phyloP scores from a whole-genome alignment of 1,140 invertebrate genomes.

The Myzus persicae region DNA sequence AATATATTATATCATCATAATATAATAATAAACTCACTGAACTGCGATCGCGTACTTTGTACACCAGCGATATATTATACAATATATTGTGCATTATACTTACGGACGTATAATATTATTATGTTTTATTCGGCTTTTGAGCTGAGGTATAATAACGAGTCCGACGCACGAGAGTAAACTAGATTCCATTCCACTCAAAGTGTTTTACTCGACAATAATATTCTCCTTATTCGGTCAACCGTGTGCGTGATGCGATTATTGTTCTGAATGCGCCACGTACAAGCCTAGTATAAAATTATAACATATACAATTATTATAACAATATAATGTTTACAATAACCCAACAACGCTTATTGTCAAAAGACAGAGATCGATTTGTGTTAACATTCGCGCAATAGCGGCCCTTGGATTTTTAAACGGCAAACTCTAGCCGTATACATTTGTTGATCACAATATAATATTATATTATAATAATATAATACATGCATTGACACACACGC shows the following conservation, averaged over 20 bases:
- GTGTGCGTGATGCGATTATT: background rate
- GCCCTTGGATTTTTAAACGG: background rate
- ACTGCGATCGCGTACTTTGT: background rate
- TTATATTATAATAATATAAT: background rate
- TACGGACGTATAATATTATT: background rate
- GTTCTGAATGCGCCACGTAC: background rate
- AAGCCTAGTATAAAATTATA: background rate
- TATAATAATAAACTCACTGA: background rate
- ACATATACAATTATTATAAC: background rate
- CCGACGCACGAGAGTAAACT: background rate
- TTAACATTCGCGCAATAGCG: background rate
- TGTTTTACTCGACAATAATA: background rate
- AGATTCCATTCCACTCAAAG: conserved; percentile 29
- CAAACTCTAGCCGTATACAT: background rate
- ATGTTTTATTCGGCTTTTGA: background rate
- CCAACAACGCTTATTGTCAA: background rate
- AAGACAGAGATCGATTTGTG: background rate
- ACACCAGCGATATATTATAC: background rate
- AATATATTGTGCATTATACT: background rate
- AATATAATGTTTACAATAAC: background rate
- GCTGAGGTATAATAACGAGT: background rate
- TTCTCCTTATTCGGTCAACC: conserved; percentile 14
- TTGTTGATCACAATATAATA: background rate
- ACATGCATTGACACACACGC: background rate
- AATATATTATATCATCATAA: background rate